Percentiles rank a stretch among this genome's conserved stretches.
phyloP scores from a whole-genome alignment of 2,888 invertebrate species.

The Fragum sueziense region DNA sequence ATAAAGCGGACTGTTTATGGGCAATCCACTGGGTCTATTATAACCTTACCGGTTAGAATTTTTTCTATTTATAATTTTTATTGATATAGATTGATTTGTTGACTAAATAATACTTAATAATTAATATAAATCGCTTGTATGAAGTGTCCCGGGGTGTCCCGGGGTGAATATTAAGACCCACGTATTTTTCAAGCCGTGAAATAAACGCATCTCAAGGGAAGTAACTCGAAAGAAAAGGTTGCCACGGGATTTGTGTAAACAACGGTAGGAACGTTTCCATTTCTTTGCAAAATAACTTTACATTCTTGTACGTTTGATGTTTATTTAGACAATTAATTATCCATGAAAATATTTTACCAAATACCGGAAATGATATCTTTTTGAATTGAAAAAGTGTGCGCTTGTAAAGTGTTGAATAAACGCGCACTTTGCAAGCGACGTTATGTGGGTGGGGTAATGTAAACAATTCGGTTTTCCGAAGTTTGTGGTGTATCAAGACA shows the following conservation, averaged over 20 bases:
- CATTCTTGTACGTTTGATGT: neutral
- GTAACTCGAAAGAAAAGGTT: conserved; percentile 27
- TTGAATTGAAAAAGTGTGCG: neutral
- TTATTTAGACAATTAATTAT: neutral
- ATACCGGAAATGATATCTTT: neutral
- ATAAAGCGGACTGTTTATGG: too few species aligned
- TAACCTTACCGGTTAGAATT: too few species aligned
- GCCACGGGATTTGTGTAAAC: conserved; percentile 51
- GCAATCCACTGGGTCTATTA: too few species aligned
- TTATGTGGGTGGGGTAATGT: neutral
- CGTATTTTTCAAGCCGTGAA: too few species aligned
- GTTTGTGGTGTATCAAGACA: too few species aligned
- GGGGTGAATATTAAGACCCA: too few species aligned
- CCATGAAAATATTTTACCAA: neutral
- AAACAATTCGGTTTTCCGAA: neutral
- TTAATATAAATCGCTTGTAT: too few species aligned
- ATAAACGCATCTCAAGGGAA: too few species aligned
- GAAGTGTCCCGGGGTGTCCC: too few species aligned
- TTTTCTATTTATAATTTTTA: too few species aligned
- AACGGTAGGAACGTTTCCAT: conserved; percentile 17
- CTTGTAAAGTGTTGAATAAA: neutral
- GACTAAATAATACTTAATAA: too few species aligned
- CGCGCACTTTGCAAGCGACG: neutral
- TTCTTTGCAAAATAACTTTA: neutral
- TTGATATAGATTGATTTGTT: too few species aligned